A percentile compares a stretch with the other conserved stretches of the same genome.
phyloP scores from a whole-genome alignment of 2,797 vertebrate species.

The Loriculus beryllinus region DNA sequence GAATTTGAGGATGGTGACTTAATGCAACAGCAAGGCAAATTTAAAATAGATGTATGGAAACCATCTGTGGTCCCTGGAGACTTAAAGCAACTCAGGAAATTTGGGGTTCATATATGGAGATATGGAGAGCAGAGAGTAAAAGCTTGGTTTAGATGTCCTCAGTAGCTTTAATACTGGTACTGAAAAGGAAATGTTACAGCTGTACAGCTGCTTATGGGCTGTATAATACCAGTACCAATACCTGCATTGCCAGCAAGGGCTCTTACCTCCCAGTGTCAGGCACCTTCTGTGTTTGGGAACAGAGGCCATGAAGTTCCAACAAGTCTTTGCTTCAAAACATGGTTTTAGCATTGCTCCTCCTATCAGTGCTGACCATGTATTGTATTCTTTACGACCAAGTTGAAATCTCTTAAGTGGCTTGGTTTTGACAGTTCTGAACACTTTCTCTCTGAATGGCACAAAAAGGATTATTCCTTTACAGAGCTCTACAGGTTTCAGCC shows the following conservation, averaged over 20 bases:
- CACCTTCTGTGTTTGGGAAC: neutral
- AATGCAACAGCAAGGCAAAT: neutral
- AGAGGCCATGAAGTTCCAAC: fast-evolving
- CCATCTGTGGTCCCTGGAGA: neutral
- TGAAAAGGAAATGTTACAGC: neutral
- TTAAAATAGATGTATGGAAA: neutral
- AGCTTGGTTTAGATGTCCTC: neutral
- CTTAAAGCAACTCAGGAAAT: neutral
- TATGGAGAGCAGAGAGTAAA: neutral
- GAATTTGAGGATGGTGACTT: neutral
- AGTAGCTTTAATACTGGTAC: neutral
- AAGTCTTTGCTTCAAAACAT: neutral
- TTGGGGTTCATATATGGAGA: neutral
- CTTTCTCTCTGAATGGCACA: neutral
- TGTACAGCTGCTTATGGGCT: neutral
- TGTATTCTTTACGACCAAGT: neutral
- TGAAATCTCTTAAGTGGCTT: neutral
- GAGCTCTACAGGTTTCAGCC: neutral
- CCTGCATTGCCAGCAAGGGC: neutral
- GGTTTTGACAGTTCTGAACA: neutral
- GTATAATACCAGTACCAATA: neutral
- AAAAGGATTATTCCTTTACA: constrained; percentile 25
- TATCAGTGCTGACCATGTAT: neutral
- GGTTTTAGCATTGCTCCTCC: neutral
- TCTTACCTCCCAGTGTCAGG: fast-evolving